Evolutionary conservation across 2,888 invertebrate species (phyloP).

Genomic region (Pardosa pseudoannulata): DNA sequence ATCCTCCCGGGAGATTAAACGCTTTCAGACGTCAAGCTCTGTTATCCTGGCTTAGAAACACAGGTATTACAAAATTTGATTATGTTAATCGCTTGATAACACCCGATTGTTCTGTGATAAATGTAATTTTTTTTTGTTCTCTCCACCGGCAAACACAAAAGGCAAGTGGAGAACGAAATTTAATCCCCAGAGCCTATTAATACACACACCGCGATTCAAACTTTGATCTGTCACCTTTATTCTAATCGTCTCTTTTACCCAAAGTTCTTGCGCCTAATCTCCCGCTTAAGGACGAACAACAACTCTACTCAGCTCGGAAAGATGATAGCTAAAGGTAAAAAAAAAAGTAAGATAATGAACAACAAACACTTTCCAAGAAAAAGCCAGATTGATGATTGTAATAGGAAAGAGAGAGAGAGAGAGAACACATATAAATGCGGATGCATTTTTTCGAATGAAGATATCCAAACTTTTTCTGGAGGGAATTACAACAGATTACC

Average conservation of each 20-base stretch:
- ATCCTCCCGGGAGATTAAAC: neutral
- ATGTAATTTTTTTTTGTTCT: neutral
- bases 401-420: neutral
- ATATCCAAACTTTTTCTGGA: neutral
- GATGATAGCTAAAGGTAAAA: neutral
- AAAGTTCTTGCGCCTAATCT: neutral
- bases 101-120: neutral
- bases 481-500: neutral
- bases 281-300: too few species aligned
- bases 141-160: neutral
- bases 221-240: neutral
- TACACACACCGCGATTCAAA: neutral
- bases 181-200: conserved; percentile 1
- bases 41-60: conserved; percentile 7
- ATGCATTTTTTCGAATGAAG: neutral
- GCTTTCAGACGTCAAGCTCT: neutral
- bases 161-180: neutral
- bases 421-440: too few species aligned
- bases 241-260: neutral
- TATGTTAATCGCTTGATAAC: conserved; percentile 12
- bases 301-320: too few species aligned
- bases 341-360: too few species aligned
- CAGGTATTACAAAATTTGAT: neutral
- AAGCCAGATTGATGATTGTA: conserved; percentile 3
- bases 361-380: neutral